phyloP scores from a whole-genome alignment of 2,113 vertebrate genomes.

The Montifringilla adamsi region DNA sequence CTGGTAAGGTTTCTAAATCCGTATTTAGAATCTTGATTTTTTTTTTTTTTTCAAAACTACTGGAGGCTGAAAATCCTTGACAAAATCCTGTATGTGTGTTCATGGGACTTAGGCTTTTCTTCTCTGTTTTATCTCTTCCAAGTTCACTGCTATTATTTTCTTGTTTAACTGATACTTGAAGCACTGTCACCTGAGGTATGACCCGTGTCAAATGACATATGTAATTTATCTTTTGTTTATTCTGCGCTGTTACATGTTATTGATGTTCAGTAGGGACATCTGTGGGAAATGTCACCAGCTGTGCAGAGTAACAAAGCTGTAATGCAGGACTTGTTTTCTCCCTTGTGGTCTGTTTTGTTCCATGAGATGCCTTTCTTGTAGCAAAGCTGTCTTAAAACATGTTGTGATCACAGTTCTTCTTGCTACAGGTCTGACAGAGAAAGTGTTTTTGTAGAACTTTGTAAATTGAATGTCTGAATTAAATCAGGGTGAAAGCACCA shows the following conservation, averaged over 20 bases:
- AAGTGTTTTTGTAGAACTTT: background rate
- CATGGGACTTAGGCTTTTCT: background rate
- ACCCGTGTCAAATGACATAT: background rate
- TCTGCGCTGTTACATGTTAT: background rate
- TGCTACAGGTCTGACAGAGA: background rate
- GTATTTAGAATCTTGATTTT: background rate
- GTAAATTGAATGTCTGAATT: background rate
- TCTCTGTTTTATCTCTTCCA: background rate
- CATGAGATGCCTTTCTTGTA: background rate
- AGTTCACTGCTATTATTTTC: background rate
- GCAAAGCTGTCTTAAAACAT: background rate
- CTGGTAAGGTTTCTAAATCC: background rate
- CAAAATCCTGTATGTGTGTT: background rate
- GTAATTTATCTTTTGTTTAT: background rate
- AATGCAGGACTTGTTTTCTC: background rate
- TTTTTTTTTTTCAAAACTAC: background rate
- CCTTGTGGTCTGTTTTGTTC: background rate
- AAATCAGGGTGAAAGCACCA: background rate
- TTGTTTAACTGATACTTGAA: background rate
- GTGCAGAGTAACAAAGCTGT: background rate
- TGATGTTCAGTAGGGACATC: background rate
- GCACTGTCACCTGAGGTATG: background rate
- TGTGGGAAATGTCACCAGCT: background rate
- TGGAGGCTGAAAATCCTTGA: background rate
- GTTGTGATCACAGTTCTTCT: background rate